phyloP scores from a whole-genome alignment of 1,140 invertebrate genomes.

The Agrypnia vestita region DNA sequence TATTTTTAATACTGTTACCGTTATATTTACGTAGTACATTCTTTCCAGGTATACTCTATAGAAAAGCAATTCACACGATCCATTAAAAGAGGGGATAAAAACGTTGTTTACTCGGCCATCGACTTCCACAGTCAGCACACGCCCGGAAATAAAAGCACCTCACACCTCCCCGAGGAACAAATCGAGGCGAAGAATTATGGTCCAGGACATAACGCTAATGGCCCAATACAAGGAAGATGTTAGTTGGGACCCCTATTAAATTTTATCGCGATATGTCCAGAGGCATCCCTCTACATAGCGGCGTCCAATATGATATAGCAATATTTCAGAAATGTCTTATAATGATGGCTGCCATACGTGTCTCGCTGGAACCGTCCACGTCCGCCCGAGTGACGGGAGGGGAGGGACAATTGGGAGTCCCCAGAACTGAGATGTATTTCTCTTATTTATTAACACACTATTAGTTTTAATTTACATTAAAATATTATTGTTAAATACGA shows the following conservation, averaged over 20 bases:
- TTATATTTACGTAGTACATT: no score
- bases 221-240: slow-evolving; percentile 60
- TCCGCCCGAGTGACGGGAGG: slow-evolving; percentile 16
- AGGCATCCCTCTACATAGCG: slow-evolving; percentile 54
- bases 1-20: no score
- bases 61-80: neutral
- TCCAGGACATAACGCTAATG: slow-evolving; percentile 59
- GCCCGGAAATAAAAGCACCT: slow-evolving; percentile 34
- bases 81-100: slow-evolving; percentile 1
- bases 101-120: slow-evolving; percentile 16
- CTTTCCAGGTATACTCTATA: neutral
- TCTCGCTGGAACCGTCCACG: slow-evolving; percentile 34
- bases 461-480: no score
- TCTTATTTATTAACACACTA: no score
- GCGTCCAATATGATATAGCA: slow-evolving; percentile 62
- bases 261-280: slow-evolving; percentile 59
- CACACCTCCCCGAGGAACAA: slow-evolving; percentile 48
- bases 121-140: slow-evolving; percentile 51
- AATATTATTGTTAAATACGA: no score
- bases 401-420: neutral
- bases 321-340: slow-evolving; percentile 62
- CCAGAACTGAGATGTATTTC: no score
- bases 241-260: slow-evolving; percentile 60
- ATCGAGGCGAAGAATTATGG: slow-evolving; percentile 59
- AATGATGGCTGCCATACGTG: slow-evolving; percentile 61